Conservation (phyloP, 2,797 vertebrate species). For the Scomberomorus guttatus region DNA sequence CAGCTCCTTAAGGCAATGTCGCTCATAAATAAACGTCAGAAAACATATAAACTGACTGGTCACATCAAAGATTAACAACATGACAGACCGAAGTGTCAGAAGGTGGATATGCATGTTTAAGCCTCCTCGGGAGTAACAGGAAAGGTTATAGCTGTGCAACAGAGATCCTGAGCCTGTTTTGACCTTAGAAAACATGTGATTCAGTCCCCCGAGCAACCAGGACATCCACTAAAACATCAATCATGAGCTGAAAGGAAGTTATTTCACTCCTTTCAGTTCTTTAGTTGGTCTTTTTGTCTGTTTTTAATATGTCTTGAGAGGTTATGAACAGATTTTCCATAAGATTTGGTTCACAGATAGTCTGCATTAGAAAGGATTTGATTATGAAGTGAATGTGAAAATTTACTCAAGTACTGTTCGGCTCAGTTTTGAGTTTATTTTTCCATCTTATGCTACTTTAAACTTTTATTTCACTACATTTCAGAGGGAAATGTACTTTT, state of each 20-base stretch:
- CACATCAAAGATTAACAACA: conserved; percentile 9
- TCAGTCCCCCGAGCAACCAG: conserved; percentile 13
- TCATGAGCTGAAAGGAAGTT: neutral
- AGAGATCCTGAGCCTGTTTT: conserved; percentile 22
- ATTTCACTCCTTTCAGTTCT: neutral
- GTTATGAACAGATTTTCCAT: neutral
- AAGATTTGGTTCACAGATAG: neutral
- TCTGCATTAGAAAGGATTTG: neutral
- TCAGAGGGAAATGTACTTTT: too few species aligned
- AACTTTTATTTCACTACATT: too few species aligned
- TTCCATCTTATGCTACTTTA: too few species aligned
- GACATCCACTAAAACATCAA: conserved; percentile 10
- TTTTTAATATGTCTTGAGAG: neutral
- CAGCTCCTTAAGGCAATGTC: conserved; percentile 13
- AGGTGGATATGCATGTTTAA: neutral
- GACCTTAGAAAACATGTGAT: conserved; percentile 49
- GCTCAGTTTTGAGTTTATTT: too few species aligned
- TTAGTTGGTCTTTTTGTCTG: neutral
- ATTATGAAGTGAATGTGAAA: too few species aligned
- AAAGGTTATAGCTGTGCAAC: conserved; percentile 19
- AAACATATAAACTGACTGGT: conserved; percentile 8
- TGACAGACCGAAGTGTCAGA: conserved; percentile 4
- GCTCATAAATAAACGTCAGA: conserved; percentile 25
- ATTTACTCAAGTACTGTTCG: too few species aligned
- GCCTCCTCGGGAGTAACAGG: conserved; percentile 20